Evolutionary conservation across 2,888 invertebrate genomes (phyloP).

Genomic region (Hanleya hanleyi): DNA sequence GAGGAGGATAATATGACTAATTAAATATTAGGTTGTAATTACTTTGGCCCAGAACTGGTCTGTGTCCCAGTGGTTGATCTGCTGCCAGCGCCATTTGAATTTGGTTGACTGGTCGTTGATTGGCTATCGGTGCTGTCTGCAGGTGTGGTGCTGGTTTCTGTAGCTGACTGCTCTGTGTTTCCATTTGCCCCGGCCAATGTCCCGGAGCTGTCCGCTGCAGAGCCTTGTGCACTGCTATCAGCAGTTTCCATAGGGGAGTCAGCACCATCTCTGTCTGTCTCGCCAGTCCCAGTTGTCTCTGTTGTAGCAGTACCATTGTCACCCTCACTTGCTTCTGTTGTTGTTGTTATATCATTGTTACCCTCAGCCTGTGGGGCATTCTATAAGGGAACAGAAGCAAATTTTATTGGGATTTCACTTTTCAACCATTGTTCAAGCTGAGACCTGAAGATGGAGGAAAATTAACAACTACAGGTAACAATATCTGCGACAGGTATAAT

Average conservation of each 20-base stretch:
- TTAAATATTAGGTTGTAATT: no score
- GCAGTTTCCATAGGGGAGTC: no score
- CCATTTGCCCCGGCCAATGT: neutral
- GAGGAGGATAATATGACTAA: no score
- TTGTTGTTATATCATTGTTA: neutral
- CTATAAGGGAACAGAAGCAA: neutral
- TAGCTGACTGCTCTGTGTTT: conserved; percentile 8
- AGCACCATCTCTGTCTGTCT: no score
- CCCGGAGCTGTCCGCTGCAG: neutral
- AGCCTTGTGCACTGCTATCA: neutral
- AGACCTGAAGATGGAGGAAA: no score
- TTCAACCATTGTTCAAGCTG: no score
- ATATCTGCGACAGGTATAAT: no score
- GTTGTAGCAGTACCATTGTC: neutral
- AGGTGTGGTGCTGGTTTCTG: conserved; percentile 11
- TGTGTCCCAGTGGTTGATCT: neutral
- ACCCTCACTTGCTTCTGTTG: neutral
- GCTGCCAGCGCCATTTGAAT: neutral
- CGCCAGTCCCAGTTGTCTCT: no score
- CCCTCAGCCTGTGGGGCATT: neutral
- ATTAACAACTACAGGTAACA: no score
- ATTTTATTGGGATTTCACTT: neutral
- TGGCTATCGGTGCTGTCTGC: conserved; percentile 13
- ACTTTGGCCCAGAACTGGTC: neutral
- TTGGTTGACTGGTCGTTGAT: conserved; percentile 26